A percentile compares a stretch with the other conserved stretches of the same genome.
Evolutionary conservation across 2,888 invertebrate genomes (phyloP).

Genomic region (Willowsia nigromaculata): DNA sequence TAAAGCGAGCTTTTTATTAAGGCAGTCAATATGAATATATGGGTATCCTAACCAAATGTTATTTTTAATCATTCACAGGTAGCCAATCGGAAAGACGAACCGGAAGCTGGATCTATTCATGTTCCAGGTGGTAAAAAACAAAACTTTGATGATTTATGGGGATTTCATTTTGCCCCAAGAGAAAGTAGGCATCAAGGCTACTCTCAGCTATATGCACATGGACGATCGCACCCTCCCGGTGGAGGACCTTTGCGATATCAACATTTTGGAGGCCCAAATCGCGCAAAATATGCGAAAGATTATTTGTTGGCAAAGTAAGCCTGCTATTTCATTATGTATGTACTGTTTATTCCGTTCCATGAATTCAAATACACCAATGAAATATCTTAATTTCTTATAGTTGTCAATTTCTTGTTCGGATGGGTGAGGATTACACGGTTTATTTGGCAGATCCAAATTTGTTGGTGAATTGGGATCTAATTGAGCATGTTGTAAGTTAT

Average conservation of each 20-base stretch:
- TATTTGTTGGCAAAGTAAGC: constrained; percentile 95
- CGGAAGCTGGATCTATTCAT: constrained; percentile 87
- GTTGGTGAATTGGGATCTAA: constrained; percentile 93
- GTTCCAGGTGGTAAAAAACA: constrained; percentile 93
- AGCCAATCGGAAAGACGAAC: constrained; percentile 84
- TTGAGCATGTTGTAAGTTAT: constrained; percentile 93
- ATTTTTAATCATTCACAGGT: constrained; percentile 79
- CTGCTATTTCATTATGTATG: not conserved
- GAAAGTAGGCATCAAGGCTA: constrained; percentile 79
- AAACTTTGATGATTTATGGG: constrained; percentile 95
- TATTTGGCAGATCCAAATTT: constrained; percentile 92
- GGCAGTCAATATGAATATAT: too few relatives aligned
- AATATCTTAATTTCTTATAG: constrained; percentile 81
- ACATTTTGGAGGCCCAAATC: constrained; percentile 77
- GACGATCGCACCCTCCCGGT: constrained; percentile 76
- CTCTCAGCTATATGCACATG: constrained; percentile 61
- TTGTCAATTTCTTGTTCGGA: constrained; percentile 96
- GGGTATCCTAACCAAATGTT: not conserved
- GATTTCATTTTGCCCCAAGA: constrained; percentile 91
- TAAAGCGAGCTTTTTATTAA: too few relatives aligned
- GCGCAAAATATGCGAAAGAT: constrained; percentile 84
- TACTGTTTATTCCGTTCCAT: not conserved
- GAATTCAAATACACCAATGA: not conserved
- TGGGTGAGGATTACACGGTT: constrained; percentile 88
- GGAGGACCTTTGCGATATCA: constrained; percentile 74